Conservation (phyloP, 2,113 vertebrate genomes). For the Peromyscus leucopus region DNA sequence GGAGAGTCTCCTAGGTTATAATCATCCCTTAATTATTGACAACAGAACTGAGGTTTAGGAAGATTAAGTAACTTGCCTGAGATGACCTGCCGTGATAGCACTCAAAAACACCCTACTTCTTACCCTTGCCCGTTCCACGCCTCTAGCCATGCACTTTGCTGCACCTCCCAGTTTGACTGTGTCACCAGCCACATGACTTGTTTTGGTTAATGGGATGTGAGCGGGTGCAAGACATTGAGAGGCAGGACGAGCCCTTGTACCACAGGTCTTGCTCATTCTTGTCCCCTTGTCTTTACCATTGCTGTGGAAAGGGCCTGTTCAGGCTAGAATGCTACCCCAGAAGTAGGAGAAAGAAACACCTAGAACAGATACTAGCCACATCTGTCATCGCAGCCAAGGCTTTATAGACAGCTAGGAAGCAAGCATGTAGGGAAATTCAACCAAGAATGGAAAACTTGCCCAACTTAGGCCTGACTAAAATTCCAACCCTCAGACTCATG, state of each 20-base stretch:
- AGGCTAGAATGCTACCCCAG: neutral
- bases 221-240: neutral
- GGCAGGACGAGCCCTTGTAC: neutral
- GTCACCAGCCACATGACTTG: neutral
- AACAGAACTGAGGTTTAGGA: neutral
- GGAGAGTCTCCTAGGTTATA: neutral
- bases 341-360: neutral
- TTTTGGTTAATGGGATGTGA: neutral
- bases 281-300: neutral
- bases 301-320: neutral
- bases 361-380: neutral
- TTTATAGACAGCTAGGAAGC: neutral
- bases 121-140: neutral
- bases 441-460: neutral
- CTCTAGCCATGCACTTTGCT: neutral
- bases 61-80: conserved; percentile 3
- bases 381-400: neutral
- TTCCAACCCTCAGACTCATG: neutral
- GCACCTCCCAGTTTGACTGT: neutral
- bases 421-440: neutral
- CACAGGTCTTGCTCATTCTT: neutral
- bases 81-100: neutral
- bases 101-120: neutral
- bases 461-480: neutral
- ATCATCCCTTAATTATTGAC: conserved; percentile 21